Base-by-base conservation (phyloP, 1,140 invertebrate genomes). In the Hycleus cichorii region DNA sequence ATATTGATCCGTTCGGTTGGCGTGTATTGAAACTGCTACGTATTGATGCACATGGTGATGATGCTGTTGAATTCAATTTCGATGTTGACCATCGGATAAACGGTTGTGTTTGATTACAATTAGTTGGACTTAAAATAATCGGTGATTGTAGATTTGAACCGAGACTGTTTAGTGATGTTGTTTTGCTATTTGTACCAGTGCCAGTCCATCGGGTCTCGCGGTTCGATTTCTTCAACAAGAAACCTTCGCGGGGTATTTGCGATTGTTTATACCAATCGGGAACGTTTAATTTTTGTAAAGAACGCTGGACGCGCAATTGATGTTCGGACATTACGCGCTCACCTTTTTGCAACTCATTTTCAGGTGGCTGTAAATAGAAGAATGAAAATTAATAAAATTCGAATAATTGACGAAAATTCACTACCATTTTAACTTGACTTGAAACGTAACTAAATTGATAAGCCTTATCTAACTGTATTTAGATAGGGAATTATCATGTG, bases 251-350 rank as follows among this genome's bases (percentile, higher is more conserved):
- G n/a, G 84, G 83, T 11, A 83, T 79, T 56, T 84, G 80, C 12
- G 87, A 88, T 72, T 90, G 90, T 75, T 90, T 92, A 79, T 91
- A 93, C 94, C 94, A 97, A 70, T 96, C 92, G 43, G 94, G 94
- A 39, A 96, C 86, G 76, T 94, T 93, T 52, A 97, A 83, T 66
- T 91, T 90, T 74, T 94, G 91, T 61, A 97, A 75, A 18, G 92
- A 95, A 62, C 92, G 85, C 73, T 94, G 90, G 49, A 97, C 89
- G 51, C 94, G 82, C 52, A 96, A 78, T 76, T 96, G 91, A 78
- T 95, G 92, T 76, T 95, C 93, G 49, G 90, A 91, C 67, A 91
- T 80, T 72, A 87, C 81, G 44, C 88, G 80, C 74, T 90, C 84
- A 71, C 83, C 80, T 78, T 92, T 91, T 78, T 91, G 88, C 68